A percentile compares a stretch with the other conserved stretches of the same genome.
Conservation (phyloP, 2,113 vertebrate genomes). For the Sinosuthora webbiana region DNA sequence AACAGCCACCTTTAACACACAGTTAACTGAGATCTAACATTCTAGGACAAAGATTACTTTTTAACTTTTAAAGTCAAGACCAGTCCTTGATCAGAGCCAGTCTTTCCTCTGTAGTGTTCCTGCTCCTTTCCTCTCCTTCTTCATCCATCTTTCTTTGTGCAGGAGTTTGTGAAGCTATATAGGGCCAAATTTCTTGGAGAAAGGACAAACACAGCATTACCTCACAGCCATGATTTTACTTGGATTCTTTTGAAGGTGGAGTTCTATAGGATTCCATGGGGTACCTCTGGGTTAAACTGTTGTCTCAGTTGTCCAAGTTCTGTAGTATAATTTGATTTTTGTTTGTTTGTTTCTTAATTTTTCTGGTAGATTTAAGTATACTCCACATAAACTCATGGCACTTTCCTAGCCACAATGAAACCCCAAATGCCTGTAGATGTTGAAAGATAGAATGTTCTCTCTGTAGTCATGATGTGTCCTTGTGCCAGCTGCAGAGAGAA, state of each 20-base stretch:
- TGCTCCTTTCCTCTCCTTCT: neutral
- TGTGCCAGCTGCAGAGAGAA: neutral
- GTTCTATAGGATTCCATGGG: neutral
- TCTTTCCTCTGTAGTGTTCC: neutral
- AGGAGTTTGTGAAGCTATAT: neutral
- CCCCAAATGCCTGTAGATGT: neutral
- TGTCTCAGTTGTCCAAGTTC: neutral
- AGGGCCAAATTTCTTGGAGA: neutral
- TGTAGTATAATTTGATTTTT: neutral
- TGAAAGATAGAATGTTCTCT: neutral
- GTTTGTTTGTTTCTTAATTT: neutral
- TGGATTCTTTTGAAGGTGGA: neutral
- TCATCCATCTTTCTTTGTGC: neutral
- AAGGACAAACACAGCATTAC: neutral
- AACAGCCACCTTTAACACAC: neutral
- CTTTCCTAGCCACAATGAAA: neutral
- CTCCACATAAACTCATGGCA: neutral
- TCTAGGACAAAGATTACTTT: neutral
- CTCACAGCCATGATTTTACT: neutral
- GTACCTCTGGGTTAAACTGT: neutral
- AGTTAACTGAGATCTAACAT: neutral
- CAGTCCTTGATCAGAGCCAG: neutral
- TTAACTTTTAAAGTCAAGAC: neutral
- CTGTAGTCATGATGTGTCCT: neutral
- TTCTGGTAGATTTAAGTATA: neutral